Conservation (phyloP, 2,113 vertebrate genomes). For the Rhagologus leucostigma region DNA sequence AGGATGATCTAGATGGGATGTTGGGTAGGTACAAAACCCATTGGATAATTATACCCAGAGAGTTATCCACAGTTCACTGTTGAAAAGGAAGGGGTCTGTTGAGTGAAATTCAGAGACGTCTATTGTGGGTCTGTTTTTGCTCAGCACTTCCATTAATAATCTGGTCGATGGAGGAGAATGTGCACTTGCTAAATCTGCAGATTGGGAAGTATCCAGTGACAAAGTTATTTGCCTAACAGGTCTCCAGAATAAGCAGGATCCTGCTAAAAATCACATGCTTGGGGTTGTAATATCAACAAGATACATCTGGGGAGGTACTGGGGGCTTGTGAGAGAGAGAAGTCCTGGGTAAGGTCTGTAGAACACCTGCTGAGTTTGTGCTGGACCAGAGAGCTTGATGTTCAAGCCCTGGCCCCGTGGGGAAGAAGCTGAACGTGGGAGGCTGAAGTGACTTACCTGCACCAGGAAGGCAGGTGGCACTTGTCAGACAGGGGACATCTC, state of each 20-base stretch:
- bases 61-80: background rate
- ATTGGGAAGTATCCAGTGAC: background rate
- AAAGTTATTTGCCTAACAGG: background rate
- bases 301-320: background rate
- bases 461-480: background rate
- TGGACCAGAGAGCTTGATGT: background rate
- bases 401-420: rapidly evolving
- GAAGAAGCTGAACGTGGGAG: background rate
- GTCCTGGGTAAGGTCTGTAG: background rate
- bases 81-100: background rate
- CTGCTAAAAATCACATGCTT: background rate
- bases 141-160: background rate
- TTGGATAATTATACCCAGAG: background rate
- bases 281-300: background rate
- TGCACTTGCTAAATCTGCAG: background rate
- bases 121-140: background rate
- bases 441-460: background rate
- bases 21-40: background rate
- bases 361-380: background rate
- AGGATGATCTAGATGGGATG: background rate
- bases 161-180: background rate
- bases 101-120: background rate
- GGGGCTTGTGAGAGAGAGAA: background rate
- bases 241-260: background rate
- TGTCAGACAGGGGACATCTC: background rate